Evolutionary conservation across 1,140 invertebrate species (phyloP).

Genomic region (Rhyacophila brunnea): DNA sequence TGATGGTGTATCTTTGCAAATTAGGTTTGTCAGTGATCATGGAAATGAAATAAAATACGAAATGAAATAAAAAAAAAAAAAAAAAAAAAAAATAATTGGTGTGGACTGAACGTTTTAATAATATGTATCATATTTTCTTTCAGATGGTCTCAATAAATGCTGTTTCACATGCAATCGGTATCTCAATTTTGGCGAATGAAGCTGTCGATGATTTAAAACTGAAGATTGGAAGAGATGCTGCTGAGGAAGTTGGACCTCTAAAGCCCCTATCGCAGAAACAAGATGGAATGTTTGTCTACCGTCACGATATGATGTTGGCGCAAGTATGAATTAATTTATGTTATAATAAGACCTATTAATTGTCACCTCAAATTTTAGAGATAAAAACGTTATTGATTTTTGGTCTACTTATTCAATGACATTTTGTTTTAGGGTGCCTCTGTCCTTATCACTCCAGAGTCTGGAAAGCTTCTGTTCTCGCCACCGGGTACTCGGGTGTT

Average conservation of each 20-base stretch:
- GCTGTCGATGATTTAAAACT: conserved; percentile 40
- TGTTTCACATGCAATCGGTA: conserved; percentile 48
- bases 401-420: not conserved
- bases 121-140: conserved; percentile 12
- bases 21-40: too few relatives aligned
- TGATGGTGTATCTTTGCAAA: too few relatives aligned
- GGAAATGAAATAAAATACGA: too few relatives aligned
- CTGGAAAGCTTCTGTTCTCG: conserved; percentile 69
- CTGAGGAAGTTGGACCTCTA: conserved; percentile 41
- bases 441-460: conserved; percentile 61
- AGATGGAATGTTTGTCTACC: conserved; percentile 39
- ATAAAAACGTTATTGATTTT: not conserved
- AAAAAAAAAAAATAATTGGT: too few relatives aligned
- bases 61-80: too few relatives aligned
- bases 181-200: conserved; percentile 44
- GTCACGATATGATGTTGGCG: conserved; percentile 44
- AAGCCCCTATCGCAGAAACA: conserved; percentile 39
- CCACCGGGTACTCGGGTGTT: conserved; percentile 60
- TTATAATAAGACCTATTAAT: too few relatives aligned
- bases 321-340: conserved; percentile 36
- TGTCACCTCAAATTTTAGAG: too few relatives aligned
- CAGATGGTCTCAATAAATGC: conserved; percentile 42
- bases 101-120: too few relatives aligned
- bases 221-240: conserved; percentile 31
- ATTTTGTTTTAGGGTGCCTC: conserved; percentile 51